Percentiles rank a stretch among this genome's conserved stretches.
Evolutionary conservation across 2,113 vertebrate species (phyloP).

Genomic region (Pogona vitticeps): DNA sequence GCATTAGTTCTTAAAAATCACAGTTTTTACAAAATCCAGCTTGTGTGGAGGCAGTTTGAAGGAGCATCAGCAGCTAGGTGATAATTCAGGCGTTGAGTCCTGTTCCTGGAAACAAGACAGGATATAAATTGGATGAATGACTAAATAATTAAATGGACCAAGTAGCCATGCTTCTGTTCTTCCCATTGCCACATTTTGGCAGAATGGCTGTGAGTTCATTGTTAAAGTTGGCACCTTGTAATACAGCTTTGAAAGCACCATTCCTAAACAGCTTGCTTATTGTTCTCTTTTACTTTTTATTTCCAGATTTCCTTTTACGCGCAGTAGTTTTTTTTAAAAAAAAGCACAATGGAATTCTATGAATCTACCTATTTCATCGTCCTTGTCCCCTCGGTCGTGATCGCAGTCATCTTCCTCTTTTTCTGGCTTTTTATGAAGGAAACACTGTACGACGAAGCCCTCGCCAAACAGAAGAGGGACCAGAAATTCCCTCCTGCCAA

Average conservation of each 20-base stretch:
- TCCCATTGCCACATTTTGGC: background rate
- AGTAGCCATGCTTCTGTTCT: background rate
- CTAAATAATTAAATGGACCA: background rate
- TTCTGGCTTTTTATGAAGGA: slow-evolving; percentile 99
- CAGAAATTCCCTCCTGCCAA: slow-evolving; percentile 85
- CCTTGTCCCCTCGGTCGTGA: slow-evolving; percentile 91
- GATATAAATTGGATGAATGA: too few species aligned
- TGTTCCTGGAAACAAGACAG: too few species aligned
- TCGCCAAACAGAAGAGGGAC: slow-evolving; percentile 93
- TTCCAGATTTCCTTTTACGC: slow-evolving; percentile 8
- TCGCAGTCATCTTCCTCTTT: slow-evolving; percentile 95
- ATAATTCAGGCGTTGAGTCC: too few species aligned
- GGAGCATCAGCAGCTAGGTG: background rate
- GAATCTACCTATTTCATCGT: slow-evolving; percentile 95
- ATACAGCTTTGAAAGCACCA: background rate
- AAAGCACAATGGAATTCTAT: slow-evolving; percentile 92
- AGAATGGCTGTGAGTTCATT: background rate
- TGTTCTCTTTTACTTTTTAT: background rate
- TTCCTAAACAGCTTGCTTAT: background rate
- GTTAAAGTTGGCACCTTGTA: background rate
- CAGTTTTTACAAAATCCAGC: background rate
- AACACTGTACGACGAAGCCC: slow-evolving; percentile 95
- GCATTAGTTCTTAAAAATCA: background rate
- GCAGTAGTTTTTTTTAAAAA: slow-evolving; percentile 39
- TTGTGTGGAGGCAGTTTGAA: background rate